Conservation (phyloP, 92 coral and sea anemone species). For the Parazoanthus darwini region DNA sequence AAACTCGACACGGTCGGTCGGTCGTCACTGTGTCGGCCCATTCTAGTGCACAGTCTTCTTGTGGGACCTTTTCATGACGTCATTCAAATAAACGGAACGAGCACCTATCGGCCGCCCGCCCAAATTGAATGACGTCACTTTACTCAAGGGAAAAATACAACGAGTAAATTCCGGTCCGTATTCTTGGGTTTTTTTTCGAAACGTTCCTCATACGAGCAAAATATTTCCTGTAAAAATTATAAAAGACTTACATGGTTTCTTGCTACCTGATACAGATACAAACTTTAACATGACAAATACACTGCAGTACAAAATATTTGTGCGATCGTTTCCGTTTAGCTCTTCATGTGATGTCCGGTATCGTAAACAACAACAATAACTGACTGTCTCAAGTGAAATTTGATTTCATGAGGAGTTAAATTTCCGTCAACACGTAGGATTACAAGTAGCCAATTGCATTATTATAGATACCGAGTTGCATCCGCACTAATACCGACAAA, state of each 20-base stretch:
- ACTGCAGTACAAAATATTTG: neutral
- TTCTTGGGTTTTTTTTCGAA: neutral
- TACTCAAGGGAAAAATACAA: neutral
- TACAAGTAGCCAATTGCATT: neutral
- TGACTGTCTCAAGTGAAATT: neutral
- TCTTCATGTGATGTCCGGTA: neutral
- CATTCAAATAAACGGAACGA: neutral
- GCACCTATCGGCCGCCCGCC: slow-evolving; percentile 33
- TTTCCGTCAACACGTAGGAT: neutral
- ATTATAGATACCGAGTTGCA: neutral
- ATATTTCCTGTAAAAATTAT: neutral
- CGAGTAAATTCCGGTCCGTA: neutral
- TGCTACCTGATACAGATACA: too few relatives aligned
- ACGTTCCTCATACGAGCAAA: neutral
- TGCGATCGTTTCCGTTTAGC: neutral
- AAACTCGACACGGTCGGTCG: slow-evolving; percentile 28
- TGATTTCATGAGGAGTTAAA: neutral
- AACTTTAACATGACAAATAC: too few relatives aligned
- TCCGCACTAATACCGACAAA: too few relatives aligned
- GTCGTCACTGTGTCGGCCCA: slow-evolving; percentile 13
- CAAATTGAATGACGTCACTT: slow-evolving; percentile 15
- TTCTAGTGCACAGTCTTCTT: slow-evolving; percentile 31
- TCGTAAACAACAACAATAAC: neutral
- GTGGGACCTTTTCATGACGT: slow-evolving; percentile 23
- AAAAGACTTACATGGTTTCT: neutral